Conservation (phyloP, 23 tunicate species). For the Botrylloides violaceus region DNA sequence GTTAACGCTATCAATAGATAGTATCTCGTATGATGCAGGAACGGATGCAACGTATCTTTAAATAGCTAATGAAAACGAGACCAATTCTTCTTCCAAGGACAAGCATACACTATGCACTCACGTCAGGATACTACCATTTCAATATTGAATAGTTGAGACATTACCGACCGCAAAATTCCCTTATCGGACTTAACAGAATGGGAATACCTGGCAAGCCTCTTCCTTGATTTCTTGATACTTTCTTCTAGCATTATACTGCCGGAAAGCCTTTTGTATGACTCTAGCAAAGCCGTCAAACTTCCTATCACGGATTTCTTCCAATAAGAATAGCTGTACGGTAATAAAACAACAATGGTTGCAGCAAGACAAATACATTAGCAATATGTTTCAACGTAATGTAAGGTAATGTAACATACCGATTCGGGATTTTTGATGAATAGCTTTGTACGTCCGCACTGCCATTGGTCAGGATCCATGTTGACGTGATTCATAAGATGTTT, state of each 20-base stretch:
- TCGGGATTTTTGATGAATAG: constrained; percentile 93
- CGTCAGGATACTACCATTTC: no score
- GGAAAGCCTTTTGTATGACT: constrained; percentile 80
- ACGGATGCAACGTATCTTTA: no score
- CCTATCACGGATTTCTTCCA: constrained; percentile 90
- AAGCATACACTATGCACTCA: no score
- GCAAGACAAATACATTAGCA: no score
- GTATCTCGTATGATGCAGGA: no score
- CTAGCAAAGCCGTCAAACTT: constrained; percentile 91
- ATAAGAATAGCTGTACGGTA: constrained; percentile 58
- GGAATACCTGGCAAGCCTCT: constrained; percentile 92
- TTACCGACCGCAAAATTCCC: no score
- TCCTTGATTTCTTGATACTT: constrained; percentile 89
- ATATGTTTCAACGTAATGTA: no score
- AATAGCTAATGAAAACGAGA: no score
- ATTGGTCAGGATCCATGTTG: constrained; percentile 94
- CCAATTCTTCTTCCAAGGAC: no score
- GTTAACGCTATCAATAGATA: no score
- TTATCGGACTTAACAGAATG: no score
- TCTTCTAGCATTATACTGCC: constrained; percentile 70
- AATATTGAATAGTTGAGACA: no score
- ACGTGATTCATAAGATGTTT: constrained; percentile 84
- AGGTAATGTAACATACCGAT: constrained; percentile 74
- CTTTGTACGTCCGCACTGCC: constrained; percentile 98
- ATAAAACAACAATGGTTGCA: background rate